Base-by-base conservation (phyloP, 2,113 vertebrate species). In the Gobiocypris rarus region DNA sequence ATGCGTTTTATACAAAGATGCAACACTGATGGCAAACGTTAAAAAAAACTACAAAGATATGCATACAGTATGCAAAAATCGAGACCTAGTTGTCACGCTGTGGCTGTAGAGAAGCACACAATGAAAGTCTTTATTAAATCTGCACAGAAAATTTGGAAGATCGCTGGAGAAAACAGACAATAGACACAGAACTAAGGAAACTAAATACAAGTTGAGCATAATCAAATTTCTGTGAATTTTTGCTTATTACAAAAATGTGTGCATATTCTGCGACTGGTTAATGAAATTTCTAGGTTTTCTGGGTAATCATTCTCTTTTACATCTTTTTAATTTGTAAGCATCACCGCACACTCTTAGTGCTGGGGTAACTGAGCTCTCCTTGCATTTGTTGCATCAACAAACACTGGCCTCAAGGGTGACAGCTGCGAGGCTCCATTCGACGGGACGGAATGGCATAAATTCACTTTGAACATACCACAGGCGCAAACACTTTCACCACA, bases 401-500 rank as follows among this genome's bases (percentile, higher is more conserved):
- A 89, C 83, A 85, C 84, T 41, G 56, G 78, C 71, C 81, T 67
- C 45, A 70, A 73, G 19, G 9, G 84, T 38, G 88, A 92, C 93
- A 93, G 92, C 93, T 94, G 93, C 58, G 5, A 85, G 89, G 88
- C 89, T 89, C 85, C 83, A 69, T 75, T 89, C 87, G 83, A 78
- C 65, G 59, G 70, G 83, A 7, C 87, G 84, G 91, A 91, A 94
- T 90, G 91, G 59, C 76, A 82, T 85, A 83, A 85, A 92, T 92
- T 70, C 89, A 70, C 34, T 86, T 73, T 43, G 69, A 87, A 71
- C 89, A 90, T 93, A 90, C 91, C 91, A 85, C 48, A 65, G 50
- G 85, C 83, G 22, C 89, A 88, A 78, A 91, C 91, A 92, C 92
- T 92, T 92, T 93, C 92, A 85, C 92, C 86, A 84, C 74, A 85